Evolutionary conservation across 1,140 invertebrate genomes (phyloP).

Genomic region (Cydia splendana): DNA sequence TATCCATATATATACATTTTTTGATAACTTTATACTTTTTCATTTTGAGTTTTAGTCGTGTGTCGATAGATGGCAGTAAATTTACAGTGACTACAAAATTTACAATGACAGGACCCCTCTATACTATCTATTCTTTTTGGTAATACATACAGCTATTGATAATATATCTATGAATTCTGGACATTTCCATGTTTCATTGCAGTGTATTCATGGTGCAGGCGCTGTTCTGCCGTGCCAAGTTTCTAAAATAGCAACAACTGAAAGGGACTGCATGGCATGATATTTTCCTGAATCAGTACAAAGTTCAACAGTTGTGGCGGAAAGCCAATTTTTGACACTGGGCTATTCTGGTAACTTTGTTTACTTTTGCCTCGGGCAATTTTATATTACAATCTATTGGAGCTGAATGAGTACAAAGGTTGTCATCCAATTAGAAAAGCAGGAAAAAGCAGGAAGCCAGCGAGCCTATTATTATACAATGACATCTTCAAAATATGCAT

Average conservation of each 20-base stretch:
- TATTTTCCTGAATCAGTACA: conserved; percentile 73
- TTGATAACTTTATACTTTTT: no score
- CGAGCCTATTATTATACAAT: not conserved
- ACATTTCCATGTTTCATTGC: conserved; percentile 26
- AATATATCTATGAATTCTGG: not conserved
- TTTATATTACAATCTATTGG: not conserved
- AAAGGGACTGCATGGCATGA: conserved; percentile 60
- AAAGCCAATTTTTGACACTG: conserved; percentile 57
- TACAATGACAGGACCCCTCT: no score
- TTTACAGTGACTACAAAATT: no score
- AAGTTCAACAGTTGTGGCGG: conserved; percentile 70
- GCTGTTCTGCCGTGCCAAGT: conserved; percentile 45
- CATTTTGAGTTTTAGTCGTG: no score
- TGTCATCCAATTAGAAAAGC: not conserved
- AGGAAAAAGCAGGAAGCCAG: not conserved
- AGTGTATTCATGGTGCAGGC: not conserved
- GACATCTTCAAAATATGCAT: not conserved
- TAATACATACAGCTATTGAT: not conserved
- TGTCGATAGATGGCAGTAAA: no score
- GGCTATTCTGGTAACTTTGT: conserved; percentile 39
- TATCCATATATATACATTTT: no score
- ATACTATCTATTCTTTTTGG: no score
- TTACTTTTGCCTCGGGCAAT: conserved; percentile 41
- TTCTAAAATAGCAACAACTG: conserved; percentile 58
- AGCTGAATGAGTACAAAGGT: conserved; percentile 12